Percentiles rank a stretch among this genome's conserved stretches.
These are phyloP conservation scores for Cyanocitta stelleri DNA, from an alignment of 2,113 vertebrate species.

Conservation along the genomic window DNA sequence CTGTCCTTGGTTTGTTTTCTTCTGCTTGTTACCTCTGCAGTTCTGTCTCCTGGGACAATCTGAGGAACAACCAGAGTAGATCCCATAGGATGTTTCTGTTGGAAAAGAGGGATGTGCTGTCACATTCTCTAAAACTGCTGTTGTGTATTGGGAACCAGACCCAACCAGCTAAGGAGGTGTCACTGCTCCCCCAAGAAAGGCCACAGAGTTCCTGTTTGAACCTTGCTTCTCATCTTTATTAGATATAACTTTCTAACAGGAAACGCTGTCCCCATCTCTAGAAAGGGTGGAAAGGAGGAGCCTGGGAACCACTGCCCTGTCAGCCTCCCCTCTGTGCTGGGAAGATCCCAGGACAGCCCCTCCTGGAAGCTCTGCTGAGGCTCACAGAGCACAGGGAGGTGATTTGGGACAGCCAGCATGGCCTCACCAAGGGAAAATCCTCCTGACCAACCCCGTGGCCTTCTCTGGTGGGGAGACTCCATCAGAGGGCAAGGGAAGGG, in stretches of 20 bases:
- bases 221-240: not conserved
- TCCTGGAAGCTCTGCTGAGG: not conserved
- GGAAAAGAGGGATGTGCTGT: not conserved
- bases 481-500: not conserved
- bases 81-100: not conserved
- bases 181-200: not conserved
- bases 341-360: not conserved
- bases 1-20: not conserved
- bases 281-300: not conserved
- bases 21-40: not conserved
- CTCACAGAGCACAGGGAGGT: not conserved
- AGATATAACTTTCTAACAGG: not conserved
- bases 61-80: not conserved
- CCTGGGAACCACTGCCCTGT: not conserved
- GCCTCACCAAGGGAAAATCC: not conserved
- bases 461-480: not conserved
- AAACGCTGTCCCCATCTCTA: not conserved
- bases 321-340: not conserved
- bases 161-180: accelerated
- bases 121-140: not conserved
- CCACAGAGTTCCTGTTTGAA: not conserved
- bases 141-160: not conserved
- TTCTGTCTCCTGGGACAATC: not conserved
- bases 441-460: not conserved
- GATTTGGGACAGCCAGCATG: not conserved